phyloP scores from a whole-genome alignment of 2,113 vertebrate species.

The Sylvietta virens region DNA sequence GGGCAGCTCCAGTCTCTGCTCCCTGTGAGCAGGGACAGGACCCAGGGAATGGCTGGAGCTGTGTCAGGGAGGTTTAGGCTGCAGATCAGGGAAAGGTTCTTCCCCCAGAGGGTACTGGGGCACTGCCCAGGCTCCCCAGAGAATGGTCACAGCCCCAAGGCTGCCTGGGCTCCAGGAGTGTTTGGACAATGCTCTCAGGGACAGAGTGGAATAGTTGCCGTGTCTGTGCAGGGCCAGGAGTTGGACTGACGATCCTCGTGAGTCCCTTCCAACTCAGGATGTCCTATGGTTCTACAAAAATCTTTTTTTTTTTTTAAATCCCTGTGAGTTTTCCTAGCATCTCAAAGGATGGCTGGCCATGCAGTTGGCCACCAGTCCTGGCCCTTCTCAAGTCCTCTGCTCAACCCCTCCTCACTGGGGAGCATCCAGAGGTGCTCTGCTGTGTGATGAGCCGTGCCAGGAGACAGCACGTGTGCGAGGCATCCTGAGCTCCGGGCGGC shows the following conservation, averaged over 20 bases:
- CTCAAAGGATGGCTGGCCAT: neutral
- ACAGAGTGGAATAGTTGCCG: neutral
- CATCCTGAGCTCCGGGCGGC: slow-evolving; percentile 8
- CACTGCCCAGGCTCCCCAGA: neutral
- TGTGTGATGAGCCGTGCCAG: neutral
- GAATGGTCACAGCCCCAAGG: neutral
- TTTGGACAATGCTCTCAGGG: neutral
- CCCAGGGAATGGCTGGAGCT: neutral
- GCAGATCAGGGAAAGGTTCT: neutral
- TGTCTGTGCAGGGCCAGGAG: neutral
- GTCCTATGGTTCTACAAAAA: neutral
- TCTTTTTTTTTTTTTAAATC: fast-evolving
- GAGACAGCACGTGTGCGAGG: neutral
- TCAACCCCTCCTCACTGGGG: neutral
- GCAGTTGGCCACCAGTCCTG: neutral
- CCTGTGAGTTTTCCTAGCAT: neutral
- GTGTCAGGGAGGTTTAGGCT: neutral
- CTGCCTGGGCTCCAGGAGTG: neutral
- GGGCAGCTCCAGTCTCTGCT: neutral
- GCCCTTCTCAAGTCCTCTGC: neutral
- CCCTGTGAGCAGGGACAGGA: neutral
- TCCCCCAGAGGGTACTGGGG: fast-evolving
- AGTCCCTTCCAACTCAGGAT: neutral
- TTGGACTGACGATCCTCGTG: neutral
- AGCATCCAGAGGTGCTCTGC: neutral